Conservation (phyloP, 2,797 vertebrate species). For the Luscinia luscinia region DNA sequence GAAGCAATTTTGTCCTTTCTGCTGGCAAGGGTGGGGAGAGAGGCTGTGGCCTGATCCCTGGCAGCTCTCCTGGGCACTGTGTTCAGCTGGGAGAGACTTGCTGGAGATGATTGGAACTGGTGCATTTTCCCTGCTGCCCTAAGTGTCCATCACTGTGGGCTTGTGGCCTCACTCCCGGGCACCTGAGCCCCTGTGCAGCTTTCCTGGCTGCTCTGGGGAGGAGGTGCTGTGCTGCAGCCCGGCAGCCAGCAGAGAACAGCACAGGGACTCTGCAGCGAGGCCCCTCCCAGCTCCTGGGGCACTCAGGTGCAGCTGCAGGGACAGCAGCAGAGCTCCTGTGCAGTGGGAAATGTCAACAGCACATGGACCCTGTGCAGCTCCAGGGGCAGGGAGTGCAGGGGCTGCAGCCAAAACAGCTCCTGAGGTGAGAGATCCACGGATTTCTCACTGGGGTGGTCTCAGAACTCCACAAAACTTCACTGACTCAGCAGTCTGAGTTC, state of each 20-base stretch:
- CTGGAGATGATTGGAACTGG: neutral
- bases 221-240: fast-evolving
- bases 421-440: neutral
- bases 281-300: neutral
- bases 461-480: neutral
- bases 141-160: fast-evolving
- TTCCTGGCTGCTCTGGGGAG: neutral
- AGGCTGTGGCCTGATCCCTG: neutral
- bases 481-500: neutral
- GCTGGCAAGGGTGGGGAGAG: neutral
- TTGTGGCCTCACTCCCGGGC: neutral
- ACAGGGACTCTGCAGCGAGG: neutral
- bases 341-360: neutral
- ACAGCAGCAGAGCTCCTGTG: neutral
- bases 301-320: neutral
- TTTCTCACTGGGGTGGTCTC: neutral
- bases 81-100: neutral
- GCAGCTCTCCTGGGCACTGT: neutral
- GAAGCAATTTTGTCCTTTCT: neutral
- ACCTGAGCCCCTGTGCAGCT: neutral
- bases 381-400: neutral
- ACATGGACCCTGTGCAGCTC: neutral
- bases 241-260: neutral
- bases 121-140: neutral
- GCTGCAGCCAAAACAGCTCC: neutral